A percentile compares a stretch with the other conserved stretches of the same genome.
Conservation (phyloP, 2,113 vertebrate species). For the Callionymus lyra region DNA sequence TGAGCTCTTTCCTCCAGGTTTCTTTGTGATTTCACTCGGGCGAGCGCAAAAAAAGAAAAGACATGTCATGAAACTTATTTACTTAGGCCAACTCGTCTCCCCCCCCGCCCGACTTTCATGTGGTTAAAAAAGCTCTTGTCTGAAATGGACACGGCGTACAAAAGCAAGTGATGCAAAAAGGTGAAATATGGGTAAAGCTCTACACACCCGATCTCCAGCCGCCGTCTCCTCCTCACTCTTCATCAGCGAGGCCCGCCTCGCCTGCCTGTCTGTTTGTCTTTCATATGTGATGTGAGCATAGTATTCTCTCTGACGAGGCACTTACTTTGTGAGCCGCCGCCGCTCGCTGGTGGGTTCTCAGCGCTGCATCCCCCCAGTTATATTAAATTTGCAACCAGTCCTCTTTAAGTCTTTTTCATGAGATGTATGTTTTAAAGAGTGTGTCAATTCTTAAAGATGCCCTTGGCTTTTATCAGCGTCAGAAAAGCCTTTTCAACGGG, state of each 20-base stretch:
- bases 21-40: conserved; percentile 24
- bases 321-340: conserved; percentile 51
- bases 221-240: conserved; percentile 56
- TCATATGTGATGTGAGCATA: conserved; percentile 53
- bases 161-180: conserved; percentile 72
- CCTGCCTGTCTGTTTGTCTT: conserved; percentile 52
- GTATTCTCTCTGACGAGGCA: conserved; percentile 56
- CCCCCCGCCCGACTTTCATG: conserved; percentile 57
- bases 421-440: conserved; percentile 66
- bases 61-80: conserved; percentile 65
- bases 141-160: conserved; percentile 53
- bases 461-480: conserved; percentile 59
- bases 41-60: conserved; percentile 29
- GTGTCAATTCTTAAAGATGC: conserved; percentile 65
- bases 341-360: conserved; percentile 52
- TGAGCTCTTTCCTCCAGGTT: conserved; percentile 38
- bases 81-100: conserved; percentile 57
- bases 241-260: conserved; percentile 53
- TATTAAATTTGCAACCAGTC: conserved; percentile 65
- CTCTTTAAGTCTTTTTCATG: conserved; percentile 65
- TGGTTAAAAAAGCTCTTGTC: conserved; percentile 53
- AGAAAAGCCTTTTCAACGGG: conserved; percentile 52
- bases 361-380: conserved; percentile 58
- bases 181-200: conserved; percentile 59
- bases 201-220: conserved; percentile 47